Conservation (phyloP, 92 coral and sea anemone species). For the Nematostella vectensis region DNA sequence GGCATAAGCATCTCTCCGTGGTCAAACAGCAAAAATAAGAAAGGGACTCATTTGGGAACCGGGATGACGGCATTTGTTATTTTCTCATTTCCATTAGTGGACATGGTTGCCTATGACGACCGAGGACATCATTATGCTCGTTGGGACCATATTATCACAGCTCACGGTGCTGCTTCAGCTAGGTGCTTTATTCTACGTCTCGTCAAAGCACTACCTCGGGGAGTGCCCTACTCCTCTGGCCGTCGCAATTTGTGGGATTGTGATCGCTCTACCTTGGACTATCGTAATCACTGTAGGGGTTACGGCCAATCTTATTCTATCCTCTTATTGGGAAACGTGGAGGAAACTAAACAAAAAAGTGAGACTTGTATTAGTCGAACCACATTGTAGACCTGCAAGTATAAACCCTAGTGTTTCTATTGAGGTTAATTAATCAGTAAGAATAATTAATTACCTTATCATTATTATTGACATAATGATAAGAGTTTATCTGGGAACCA, state of each 20-base stretch:
- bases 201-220: slow-evolving; percentile 3
- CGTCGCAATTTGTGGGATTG: slow-evolving; percentile 10
- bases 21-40: too few species aligned
- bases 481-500: too few species aligned
- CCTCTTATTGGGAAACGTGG: slow-evolving; percentile 18
- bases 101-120: slow-evolving; percentile 20
- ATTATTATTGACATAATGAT: too few species aligned
- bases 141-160: slow-evolving; percentile 5
- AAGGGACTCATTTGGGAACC: slow-evolving; percentile 7
- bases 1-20: too few species aligned
- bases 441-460: too few species aligned
- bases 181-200: slow-evolving; percentile 1
- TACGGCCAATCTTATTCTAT: not conserved
- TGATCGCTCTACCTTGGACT: slow-evolving; percentile 19
- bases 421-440: too few species aligned
- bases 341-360: slow-evolving; percentile 12
- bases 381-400: too few species aligned
- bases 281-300: not conserved
- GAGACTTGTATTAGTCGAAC: not conserved
- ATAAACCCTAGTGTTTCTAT: too few species aligned
- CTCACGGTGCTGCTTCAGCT: slow-evolving; percentile 15
- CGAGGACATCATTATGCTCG: slow-evolving; percentile 5
- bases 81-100: slow-evolving; percentile 14
- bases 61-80: not conserved
- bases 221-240: slow-evolving; percentile 3